Evolutionary conservation across 2,888 invertebrate genomes (phyloP).

Genomic region (Lepidonotus clava): DNA sequence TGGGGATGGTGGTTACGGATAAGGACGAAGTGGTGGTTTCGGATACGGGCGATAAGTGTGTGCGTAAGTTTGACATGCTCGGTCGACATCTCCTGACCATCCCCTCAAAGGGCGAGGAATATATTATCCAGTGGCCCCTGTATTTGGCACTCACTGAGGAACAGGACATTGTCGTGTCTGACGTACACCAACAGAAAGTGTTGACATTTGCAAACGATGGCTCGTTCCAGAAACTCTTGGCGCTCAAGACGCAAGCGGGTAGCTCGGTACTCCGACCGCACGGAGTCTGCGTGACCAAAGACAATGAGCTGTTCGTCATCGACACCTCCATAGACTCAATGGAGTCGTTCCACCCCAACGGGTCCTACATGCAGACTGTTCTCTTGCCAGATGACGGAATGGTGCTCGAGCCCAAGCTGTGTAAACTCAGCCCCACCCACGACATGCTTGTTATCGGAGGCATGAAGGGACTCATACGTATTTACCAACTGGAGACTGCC

Average conservation of each 20-base stretch:
- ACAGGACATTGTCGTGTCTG: slow-evolving; percentile 56
- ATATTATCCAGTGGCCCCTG: slow-evolving; percentile 59
- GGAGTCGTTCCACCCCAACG: slow-evolving; percentile 56
- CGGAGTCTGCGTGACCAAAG: slow-evolving; percentile 56
- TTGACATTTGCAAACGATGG: slow-evolving; percentile 53
- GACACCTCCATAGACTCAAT: slow-evolving; percentile 60
- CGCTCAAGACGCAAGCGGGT: slow-evolving; percentile 57
- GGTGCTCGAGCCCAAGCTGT: slow-evolving; percentile 54
- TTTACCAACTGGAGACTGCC: slow-evolving; percentile 52
- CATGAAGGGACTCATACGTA: slow-evolving; percentile 47
- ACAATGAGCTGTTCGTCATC: slow-evolving; percentile 57
- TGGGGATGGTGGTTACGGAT: slow-evolving; percentile 52
- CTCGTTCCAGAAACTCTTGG: neutral
- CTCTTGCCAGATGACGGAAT: slow-evolving; percentile 55
- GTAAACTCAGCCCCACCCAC: neutral
- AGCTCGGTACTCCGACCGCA: slow-evolving; percentile 60
- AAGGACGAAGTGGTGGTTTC: slow-evolving; percentile 60
- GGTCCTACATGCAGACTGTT: slow-evolving; percentile 57
- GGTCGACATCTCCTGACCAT: slow-evolving; percentile 50
- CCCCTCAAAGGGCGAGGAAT: slow-evolving; percentile 22
- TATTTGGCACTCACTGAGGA: slow-evolving; percentile 43
- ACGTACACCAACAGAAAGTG: slow-evolving; percentile 60
- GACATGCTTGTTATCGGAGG: slow-evolving; percentile 55
- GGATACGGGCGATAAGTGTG: slow-evolving; percentile 57
- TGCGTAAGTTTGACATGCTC: slow-evolving; percentile 55